Conservation (phyloP, 2,797 vertebrate species). For the Melanotaenia trifasciata region DNA sequence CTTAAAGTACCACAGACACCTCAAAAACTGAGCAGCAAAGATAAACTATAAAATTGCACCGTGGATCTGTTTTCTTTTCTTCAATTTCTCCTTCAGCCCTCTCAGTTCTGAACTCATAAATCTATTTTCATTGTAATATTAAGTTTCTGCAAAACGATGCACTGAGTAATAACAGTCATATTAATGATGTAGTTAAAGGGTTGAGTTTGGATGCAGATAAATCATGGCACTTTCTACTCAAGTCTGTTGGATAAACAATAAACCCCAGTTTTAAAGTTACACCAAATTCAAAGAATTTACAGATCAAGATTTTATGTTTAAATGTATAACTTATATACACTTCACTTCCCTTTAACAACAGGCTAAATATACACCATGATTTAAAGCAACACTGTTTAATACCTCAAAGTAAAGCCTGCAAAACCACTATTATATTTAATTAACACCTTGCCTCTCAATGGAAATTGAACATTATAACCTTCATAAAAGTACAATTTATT, state of each 20-base stretch:
- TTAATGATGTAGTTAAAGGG: conserved; percentile 22
- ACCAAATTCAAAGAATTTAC: conserved; percentile 17
- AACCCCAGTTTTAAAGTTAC: conserved; percentile 18
- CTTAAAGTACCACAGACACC: conserved; percentile 25
- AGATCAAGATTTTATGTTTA: conserved; percentile 8
- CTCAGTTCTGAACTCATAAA: conserved; percentile 38
- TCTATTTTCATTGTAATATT: conserved; percentile 34
- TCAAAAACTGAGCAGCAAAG: conserved; percentile 29
- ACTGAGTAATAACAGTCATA: conserved; percentile 17
- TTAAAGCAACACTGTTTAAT: conserved; percentile 4
- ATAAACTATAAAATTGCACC: conserved; percentile 31
- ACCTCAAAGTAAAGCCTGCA: conserved; percentile 11
- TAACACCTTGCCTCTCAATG: conserved; percentile 5
- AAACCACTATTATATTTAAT: conserved; percentile 18
- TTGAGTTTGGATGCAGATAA: conserved; percentile 33
- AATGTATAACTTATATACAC: conserved; percentile 15
- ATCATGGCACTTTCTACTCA: conserved; percentile 12
- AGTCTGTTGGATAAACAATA: conserved; percentile 13
- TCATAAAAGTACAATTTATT: conserved; percentile 20
- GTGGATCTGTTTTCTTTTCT: conserved; percentile 22
- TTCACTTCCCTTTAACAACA: conserved; percentile 10
- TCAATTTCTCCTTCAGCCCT: conserved; percentile 6
- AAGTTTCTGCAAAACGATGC: conserved; percentile 29
- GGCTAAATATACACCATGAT: conserved; percentile 6
- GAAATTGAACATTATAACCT: conserved; percentile 10